phyloP scores from a whole-genome alignment of 2,797 vertebrate species.

The Tapera naevia region DNA sequence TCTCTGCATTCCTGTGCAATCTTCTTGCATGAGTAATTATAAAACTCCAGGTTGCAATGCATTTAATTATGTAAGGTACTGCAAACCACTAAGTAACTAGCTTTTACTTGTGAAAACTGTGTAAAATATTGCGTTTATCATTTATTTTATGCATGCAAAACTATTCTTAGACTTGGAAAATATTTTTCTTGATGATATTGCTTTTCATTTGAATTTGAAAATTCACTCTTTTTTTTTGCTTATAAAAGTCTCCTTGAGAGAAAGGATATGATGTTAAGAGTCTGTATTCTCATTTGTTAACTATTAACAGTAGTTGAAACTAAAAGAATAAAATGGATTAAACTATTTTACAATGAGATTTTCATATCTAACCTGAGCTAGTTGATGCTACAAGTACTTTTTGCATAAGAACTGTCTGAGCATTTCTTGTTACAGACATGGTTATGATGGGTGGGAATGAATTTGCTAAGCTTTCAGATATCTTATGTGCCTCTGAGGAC shows the following conservation, averaged over 20 bases:
- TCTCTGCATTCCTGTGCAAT: accelerated
- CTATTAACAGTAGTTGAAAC: neutral
- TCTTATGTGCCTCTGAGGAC: constrained; percentile 1
- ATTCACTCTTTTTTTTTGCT: neutral
- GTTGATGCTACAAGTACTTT: neutral
- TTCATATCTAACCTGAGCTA: neutral
- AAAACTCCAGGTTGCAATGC: neutral
- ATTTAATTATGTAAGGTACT: neutral
- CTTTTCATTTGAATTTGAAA: neutral
- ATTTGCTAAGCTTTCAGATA: constrained; percentile 14
- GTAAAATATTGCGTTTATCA: neutral
- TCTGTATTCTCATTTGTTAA: neutral
- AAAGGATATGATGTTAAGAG: neutral
- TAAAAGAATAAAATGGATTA: neutral
- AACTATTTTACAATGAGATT: neutral
- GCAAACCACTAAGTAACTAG: neutral
- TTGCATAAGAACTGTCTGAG: neutral
- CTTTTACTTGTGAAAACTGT: neutral
- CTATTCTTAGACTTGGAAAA: neutral
- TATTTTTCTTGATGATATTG: neutral
- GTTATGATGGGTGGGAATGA: constrained; percentile 19
- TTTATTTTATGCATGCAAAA: neutral
- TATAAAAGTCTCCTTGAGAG: neutral
- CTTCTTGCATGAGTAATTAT: neutral
- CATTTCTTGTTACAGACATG: neutral